Evolutionary conservation across 2,888 invertebrate species (phyloP).

Genomic region (Lepas anatifera): DNA sequence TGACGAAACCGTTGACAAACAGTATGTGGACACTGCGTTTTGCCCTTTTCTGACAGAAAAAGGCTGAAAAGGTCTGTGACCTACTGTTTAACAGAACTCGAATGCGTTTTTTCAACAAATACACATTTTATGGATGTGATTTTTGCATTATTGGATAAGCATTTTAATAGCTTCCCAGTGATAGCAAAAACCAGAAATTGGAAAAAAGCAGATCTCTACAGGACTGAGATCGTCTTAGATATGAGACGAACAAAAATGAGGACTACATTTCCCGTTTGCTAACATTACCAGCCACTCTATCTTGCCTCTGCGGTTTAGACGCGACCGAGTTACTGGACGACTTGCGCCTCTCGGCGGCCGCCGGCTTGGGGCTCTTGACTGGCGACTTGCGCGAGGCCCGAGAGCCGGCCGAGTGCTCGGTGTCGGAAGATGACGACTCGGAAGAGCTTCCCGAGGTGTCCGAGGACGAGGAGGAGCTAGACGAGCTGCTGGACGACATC

Average conservation of each 20-base stretch:
- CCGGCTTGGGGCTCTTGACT: neutral
- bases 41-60: too few relatives aligned
- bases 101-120: too few relatives aligned
- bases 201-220: too few relatives aligned
- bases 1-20: too few relatives aligned
- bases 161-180: too few relatives aligned
- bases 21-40: too few relatives aligned
- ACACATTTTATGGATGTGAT: too few relatives aligned
- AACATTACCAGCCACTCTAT: neutral
- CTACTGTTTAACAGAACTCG: too few relatives aligned
- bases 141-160: too few relatives aligned
- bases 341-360: neutral
- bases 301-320: neutral
- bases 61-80: too few relatives aligned
- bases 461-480: conserved; percentile 7
- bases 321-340: neutral
- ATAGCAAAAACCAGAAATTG: too few relatives aligned
- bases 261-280: neutral
- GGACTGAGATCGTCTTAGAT: too few relatives aligned
- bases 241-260: neutral
- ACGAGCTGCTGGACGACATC: conserved; percentile 8
- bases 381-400: neutral
- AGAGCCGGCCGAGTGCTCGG: neutral
- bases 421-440: neutral
- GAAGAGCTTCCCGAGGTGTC: neutral